These are phyloP conservation scores for Virgularia gustaviana DNA, from an alignment of 92 coral and sea anemone genomes.

Conservation along the genomic window DNA sequence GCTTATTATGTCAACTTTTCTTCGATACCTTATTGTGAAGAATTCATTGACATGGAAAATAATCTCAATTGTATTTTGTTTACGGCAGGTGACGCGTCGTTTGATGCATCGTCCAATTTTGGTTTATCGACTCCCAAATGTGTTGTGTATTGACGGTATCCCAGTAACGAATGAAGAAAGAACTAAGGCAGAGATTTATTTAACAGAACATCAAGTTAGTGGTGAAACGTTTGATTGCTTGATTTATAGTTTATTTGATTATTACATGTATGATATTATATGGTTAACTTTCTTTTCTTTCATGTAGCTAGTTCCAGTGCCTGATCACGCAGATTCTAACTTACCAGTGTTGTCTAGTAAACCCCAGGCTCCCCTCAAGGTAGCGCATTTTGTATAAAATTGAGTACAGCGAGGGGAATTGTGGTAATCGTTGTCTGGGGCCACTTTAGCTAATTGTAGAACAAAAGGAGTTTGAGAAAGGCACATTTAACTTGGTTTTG, in stretches of 20 bases:
- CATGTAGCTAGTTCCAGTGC: too few species aligned
- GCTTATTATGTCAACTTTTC: neutral
- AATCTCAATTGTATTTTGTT: neutral
- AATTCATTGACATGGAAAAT: neutral
- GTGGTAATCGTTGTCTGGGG: too few species aligned
- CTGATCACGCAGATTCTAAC: constrained; percentile 16
- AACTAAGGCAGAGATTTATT: constrained; percentile 83
- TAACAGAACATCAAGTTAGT: constrained; percentile 81
- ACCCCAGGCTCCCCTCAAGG: constrained; percentile 36
- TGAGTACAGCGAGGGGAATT: neutral
- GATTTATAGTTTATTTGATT: neutral
- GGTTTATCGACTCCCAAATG: constrained; percentile 81
- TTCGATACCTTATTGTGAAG: neutral
- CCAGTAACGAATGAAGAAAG: constrained; percentile 94
- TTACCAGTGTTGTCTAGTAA: constrained; percentile 9
- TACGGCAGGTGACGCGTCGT: constrained; percentile 81
- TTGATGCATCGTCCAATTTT: constrained; percentile 87
- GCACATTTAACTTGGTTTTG: too few species aligned
- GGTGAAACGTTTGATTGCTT: too few species aligned
- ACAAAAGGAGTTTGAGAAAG: too few species aligned
- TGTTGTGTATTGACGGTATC: constrained; percentile 92
- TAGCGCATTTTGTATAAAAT: neutral
- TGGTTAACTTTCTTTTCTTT: neutral
- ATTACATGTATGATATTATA: neutral
- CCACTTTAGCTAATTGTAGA: neutral